Conservation (phyloP, 2,113 vertebrate species). For the Anolis carolinensis region DNA sequence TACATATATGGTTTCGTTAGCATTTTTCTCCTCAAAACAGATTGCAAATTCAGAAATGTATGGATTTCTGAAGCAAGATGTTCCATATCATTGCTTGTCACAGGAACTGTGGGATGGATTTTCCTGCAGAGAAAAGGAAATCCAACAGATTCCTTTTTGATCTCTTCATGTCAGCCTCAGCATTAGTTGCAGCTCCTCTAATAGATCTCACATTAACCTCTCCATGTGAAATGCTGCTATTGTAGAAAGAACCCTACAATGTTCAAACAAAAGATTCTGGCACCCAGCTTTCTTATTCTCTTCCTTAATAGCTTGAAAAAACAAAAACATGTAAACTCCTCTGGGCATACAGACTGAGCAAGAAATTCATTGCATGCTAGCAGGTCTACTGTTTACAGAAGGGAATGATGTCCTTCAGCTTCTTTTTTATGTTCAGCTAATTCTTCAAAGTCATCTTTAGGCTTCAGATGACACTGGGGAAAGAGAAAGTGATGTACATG, state of each 20-base stretch:
- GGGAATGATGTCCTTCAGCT: conserved; percentile 25
- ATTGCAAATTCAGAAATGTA: background rate
- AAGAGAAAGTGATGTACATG: background rate
- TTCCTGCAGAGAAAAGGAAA: background rate
- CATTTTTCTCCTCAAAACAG: background rate
- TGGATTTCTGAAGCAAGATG: background rate
- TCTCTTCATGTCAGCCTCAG: background rate
- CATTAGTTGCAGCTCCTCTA: background rate
- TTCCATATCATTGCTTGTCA: background rate
- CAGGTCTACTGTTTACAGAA: background rate
- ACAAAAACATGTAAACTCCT: conserved; percentile 6
- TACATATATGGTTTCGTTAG: background rate
- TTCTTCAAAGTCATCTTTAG: conserved; percentile 23
- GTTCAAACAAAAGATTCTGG: background rate
- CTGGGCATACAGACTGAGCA: conserved; percentile 22
- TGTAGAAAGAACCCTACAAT: conserved; percentile 18
- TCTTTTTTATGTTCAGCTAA: conserved; percentile 16
- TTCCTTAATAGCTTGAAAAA: conserved; percentile 31
- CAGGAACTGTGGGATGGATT: background rate
- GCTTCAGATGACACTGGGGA: background rate
- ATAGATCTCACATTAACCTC: background rate
- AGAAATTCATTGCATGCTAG: background rate
- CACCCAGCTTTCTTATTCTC: conserved; percentile 3
- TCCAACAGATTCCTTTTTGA: background rate
- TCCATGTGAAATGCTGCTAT: background rate